A percentile compares a stretch with the other conserved stretches of the same genome.
Conservation (phyloP, 2,113 vertebrate species). For the Hemiscyllium ocellatum region DNA sequence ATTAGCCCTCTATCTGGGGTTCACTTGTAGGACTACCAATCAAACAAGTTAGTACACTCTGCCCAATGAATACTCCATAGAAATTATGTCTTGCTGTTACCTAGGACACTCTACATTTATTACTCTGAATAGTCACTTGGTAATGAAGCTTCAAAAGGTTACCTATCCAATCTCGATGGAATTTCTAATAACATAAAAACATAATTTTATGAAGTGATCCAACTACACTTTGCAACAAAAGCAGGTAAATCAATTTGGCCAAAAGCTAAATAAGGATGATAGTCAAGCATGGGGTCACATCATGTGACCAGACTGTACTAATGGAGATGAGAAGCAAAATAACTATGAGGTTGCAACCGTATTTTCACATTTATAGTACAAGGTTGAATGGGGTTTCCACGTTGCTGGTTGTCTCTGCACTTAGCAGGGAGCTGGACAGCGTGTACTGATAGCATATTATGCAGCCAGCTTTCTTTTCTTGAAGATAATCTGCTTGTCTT, state of each 20-base stretch:
- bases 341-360: no score
- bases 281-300: no score
- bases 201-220: background rate
- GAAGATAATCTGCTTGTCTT: no score
- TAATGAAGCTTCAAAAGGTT: background rate
- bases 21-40: background rate
- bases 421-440: no score
- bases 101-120: background rate
- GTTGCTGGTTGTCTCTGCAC: no score
- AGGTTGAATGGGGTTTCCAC: no score
- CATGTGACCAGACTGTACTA: no score
- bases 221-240: background rate
- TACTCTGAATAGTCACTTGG: background rate
- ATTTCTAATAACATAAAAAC: background rate
- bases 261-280: background rate
- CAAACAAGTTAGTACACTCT: background rate
- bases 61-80: background rate
- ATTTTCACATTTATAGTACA: no score
- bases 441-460: no score
- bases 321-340: no score
- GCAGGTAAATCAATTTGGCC: background rate
- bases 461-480: no score
- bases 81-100: background rate
- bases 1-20: background rate
- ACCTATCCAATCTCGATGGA: background rate